Evolutionary conservation across 2,113 vertebrate genomes (phyloP).

Genomic region (Oreochromis spilurus): DNA sequence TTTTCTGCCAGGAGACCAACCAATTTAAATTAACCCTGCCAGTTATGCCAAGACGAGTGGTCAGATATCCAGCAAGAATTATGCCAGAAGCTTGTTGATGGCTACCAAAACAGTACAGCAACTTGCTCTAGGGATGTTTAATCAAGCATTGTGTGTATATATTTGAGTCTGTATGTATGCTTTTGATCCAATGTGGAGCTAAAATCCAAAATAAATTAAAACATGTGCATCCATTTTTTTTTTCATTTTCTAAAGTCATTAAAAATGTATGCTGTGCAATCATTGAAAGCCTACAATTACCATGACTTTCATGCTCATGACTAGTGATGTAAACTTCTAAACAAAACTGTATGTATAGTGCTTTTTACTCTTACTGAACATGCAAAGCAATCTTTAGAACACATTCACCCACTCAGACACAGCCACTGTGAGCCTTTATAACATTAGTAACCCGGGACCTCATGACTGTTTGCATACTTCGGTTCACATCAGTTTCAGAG

Average conservation of each 20-base stretch:
- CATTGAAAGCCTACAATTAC: not conserved
- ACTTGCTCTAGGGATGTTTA: too few relatives aligned
- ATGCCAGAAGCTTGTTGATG: too few relatives aligned
- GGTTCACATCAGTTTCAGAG: not conserved
- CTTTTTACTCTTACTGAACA: not conserved
- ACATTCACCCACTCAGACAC: not conserved
- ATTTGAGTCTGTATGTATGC: too few relatives aligned
- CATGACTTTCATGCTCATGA: not conserved
- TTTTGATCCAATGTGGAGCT: too few relatives aligned
- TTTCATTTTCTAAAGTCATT: not conserved
- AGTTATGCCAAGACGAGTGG: too few relatives aligned
- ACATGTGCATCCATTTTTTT: not conserved
- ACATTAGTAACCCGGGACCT: not conserved
- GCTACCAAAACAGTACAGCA: too few relatives aligned
- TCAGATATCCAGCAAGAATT: too few relatives aligned
- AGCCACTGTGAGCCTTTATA: not conserved
- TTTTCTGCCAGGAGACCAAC: too few relatives aligned
- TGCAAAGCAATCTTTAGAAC: not conserved
- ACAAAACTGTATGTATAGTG: not conserved
- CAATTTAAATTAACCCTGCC: too few relatives aligned
- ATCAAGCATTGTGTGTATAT: too few relatives aligned
- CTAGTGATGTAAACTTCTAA: not conserved
- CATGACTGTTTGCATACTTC: not conserved
- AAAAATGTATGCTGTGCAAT: not conserved
- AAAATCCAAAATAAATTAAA: too few relatives aligned